These are phyloP conservation scores for Taurulus bubalis DNA, from an alignment of 2,113 vertebrate genomes.

Conservation along the genomic window DNA sequence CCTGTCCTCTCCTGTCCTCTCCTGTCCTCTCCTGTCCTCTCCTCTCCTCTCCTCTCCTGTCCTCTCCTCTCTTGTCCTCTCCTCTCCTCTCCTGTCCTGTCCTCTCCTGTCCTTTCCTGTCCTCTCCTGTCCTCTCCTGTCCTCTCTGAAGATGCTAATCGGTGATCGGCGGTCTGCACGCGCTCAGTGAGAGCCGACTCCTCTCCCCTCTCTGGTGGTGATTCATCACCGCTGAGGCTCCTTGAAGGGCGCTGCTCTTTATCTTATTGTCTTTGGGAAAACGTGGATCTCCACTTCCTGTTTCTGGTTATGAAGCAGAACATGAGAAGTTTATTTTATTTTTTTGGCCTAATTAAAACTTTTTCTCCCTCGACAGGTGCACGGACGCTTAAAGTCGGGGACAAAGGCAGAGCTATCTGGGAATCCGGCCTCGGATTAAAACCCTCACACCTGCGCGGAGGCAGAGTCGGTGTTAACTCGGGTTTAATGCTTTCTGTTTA, in stretches of 20 bases:
- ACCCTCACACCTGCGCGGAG: constrained; percentile 55
- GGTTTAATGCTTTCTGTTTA: constrained; percentile 76
- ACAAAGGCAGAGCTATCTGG: constrained; percentile 55
- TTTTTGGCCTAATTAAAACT: constrained; percentile 69
- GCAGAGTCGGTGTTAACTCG: constrained; percentile 53
- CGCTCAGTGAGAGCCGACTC: constrained; percentile 14
- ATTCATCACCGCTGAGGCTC: constrained; percentile 14
- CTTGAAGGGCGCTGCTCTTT: constrained; percentile 44
- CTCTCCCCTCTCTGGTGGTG: no score
- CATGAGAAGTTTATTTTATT: constrained; percentile 27
- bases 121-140: no score
- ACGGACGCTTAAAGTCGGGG: constrained; percentile 32
- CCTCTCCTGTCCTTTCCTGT: background rate
- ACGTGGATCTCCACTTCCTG: constrained; percentile 5
- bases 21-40: no score
- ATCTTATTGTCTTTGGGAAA: constrained; percentile 53
- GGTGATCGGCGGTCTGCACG: background rate
- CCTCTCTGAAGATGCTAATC: constrained; percentile 8
- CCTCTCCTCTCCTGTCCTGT: no score
- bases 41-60: no score
- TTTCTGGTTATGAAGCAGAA: constrained; percentile 28
- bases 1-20: no score
- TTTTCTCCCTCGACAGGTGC: constrained; percentile 49
- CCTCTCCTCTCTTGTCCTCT: no score
- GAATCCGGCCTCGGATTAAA: constrained; percentile 67